Conservation (phyloP, 2,797 vertebrate genomes). For the Adrianichthys oophorus region DNA sequence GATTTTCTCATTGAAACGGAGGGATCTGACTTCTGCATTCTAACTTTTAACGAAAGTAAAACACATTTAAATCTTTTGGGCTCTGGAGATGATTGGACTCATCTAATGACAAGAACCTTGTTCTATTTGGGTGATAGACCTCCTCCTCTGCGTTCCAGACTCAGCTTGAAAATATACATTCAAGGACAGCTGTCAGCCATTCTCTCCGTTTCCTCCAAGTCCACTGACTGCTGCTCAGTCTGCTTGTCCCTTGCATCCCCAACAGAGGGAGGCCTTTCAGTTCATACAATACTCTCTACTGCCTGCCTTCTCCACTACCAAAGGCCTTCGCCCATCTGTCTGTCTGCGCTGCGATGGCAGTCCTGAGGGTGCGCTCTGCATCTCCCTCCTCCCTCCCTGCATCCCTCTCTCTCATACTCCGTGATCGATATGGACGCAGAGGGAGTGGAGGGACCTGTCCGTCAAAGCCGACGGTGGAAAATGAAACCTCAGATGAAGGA, state of each 20-base stretch:
- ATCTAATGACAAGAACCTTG: background rate
- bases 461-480: conserved; percentile 74
- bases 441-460: conserved; percentile 77
- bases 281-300: conserved; percentile 38
- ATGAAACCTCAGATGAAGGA: conserved; percentile 78
- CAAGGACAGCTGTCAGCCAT: conserved; percentile 64
- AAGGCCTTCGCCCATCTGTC: conserved; percentile 61
- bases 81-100: background rate
- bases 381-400: conserved; percentile 56
- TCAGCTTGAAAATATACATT: conserved; percentile 53
- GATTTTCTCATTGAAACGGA: too few species aligned
- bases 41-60: too few species aligned
- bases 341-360: conserved; percentile 63
- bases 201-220: conserved; percentile 44
- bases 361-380: conserved; percentile 72
- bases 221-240: conserved; percentile 41
- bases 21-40: too few species aligned
- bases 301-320: conserved; percentile 40
- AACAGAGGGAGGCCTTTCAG: conserved; percentile 72
- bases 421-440: conserved; percentile 80
- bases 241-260: conserved; percentile 65
- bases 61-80: too few species aligned
- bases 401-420: conserved; percentile 62
- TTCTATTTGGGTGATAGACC: conserved; percentile 11
- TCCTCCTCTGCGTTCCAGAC: conserved; percentile 24